A percentile compares a stretch with the other conserved stretches of the same genome.
Evolutionary conservation across 1,140 invertebrate species (phyloP).

Genomic region (Musca domestica): DNA sequence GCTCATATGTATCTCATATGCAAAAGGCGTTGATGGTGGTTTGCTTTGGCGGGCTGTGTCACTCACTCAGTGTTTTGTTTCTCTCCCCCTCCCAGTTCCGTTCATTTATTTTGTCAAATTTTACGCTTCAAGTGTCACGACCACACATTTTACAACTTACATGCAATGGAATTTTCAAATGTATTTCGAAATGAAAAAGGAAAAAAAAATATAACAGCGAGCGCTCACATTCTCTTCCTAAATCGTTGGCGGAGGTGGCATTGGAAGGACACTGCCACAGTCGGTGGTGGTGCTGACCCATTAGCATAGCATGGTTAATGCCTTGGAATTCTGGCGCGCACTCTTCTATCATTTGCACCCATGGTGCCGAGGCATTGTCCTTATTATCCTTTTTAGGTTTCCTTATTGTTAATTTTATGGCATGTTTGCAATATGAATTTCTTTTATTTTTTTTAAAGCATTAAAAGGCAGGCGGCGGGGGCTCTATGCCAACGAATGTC

Average conservation of each 20-base stretch:
- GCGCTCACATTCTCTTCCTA: not conserved
- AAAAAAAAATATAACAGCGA: too few relatives aligned
- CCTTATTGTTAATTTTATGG: not conserved
- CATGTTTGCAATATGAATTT: too few relatives aligned
- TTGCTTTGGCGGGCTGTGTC: too few relatives aligned
- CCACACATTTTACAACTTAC: too few relatives aligned
- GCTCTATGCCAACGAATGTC: not conserved
- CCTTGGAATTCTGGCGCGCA: conserved; percentile 7
- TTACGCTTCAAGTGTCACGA: conserved; percentile 7
- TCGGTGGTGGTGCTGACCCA: too few relatives aligned
- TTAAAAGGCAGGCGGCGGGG: too few relatives aligned
- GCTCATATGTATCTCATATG: conserved; percentile 11
- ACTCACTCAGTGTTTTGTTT: too few relatives aligned
- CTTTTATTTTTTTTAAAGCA: too few relatives aligned
- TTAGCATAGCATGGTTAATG: too few relatives aligned
- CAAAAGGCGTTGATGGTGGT: too few relatives aligned
- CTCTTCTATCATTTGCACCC: not conserved
- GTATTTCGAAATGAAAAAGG: not conserved
- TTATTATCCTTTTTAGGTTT: not conserved
- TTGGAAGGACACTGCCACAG: too few relatives aligned
- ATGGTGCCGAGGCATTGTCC: not conserved
- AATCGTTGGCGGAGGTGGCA: not conserved
- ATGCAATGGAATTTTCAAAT: not conserved
- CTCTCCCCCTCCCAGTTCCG: too few relatives aligned
- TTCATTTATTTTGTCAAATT: conserved; percentile 1